Conservation (phyloP, 2,113 vertebrate species). For the Neotoma lepida region DNA sequence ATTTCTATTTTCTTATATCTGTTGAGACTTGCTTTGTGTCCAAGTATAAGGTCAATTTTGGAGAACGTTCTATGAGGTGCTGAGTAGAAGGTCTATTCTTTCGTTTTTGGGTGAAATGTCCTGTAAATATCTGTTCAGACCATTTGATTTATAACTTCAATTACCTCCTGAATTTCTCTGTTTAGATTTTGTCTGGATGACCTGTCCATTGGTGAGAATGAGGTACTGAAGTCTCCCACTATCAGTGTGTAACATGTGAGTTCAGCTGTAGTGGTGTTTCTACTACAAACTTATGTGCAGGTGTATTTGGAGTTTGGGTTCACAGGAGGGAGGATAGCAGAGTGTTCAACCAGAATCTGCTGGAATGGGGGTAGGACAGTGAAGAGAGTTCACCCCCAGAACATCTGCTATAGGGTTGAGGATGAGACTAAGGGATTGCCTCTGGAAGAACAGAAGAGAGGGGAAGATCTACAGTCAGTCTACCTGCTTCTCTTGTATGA, state of each 20-base stretch:
- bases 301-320: not conserved
- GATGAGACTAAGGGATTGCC: not conserved
- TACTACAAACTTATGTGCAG: not conserved
- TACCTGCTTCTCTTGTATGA: not conserved
- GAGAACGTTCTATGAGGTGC: not conserved
- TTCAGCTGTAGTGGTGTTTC: not conserved
- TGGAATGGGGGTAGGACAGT: not conserved
- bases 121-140: not conserved
- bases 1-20: not conserved
- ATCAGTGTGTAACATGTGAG: not conserved
- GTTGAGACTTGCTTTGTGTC: not conserved
- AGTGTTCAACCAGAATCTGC: not conserved
- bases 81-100: not conserved
- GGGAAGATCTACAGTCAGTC: not conserved
- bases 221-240: not conserved
- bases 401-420: not conserved
- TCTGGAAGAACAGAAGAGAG: not conserved
- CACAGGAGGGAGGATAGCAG: not conserved
- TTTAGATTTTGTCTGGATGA: not conserved
- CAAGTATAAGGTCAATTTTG: not conserved
- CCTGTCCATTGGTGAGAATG: not conserved
- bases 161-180: not conserved
- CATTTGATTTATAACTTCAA: not conserved
- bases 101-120: not conserved
- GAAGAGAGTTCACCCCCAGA: not conserved